Evolutionary conservation across 2,888 invertebrate genomes (phyloP), one percentile per base, ranked within the genome.

Genomic region (Chloromyia formosa): DNA sequence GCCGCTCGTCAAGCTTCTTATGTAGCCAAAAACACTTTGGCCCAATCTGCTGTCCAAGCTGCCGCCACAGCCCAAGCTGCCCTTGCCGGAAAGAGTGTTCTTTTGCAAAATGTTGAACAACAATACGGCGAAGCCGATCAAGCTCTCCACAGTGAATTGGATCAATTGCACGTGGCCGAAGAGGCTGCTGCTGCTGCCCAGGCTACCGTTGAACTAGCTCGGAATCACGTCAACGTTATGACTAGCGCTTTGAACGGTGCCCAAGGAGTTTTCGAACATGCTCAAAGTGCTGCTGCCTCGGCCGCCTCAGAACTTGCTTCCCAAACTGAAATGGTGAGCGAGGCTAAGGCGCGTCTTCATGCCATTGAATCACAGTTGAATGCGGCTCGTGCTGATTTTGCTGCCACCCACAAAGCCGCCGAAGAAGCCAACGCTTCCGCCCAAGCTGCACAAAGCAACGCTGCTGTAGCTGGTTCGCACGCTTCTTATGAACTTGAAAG

Each of bases 1-100:
- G 93, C 93, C 0, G 93, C 91, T 0, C 90, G 91, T 75, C 93
- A 94, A 82, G 93, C 93, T 0, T 93, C 93, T 0, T 94, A 91
- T 80, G 81, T 92, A 9, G 93, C 93, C 0, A 93, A 93, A 85
- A 93, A 93, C 78, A 92, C 92, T 0, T 82, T 93, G 56, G 93
- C 93, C 0, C 93, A 93, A 81, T 89, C 92, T 0, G 93, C 93
- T 0, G 90, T 91, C 0, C 90, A 93, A 82, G 89, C 93, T 0
- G 89, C 90, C 0, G 89, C 89, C 10, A 84, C 93, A 0, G 91
- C 91, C 0, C 90, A 93, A 81, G 89, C 93, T 2, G 90, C 90
- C 84, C 87, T 87, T 81, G 91, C 86, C 80, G 93, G 89, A 81
- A 91, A 90, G 79, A 88, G 89, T 75, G 90, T 92, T 16, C 87